Conservation (phyloP, 2,888 invertebrate genomes). For the Cheilosia vernalis region DNA sequence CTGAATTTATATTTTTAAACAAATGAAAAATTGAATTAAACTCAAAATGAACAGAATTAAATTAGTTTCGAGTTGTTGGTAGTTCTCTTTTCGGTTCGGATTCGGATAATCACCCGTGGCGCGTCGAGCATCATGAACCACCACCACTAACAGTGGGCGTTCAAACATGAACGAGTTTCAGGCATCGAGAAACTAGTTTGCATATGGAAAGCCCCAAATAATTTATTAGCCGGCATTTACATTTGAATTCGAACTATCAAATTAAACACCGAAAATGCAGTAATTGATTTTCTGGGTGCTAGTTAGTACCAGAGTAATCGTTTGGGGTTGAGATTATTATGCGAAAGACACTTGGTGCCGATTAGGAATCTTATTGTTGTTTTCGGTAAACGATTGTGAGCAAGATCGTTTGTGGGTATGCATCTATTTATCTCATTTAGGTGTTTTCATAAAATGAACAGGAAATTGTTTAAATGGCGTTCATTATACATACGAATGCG, state of each 20-base stretch:
- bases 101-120: slow-evolving; percentile 42
- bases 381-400: too few species aligned
- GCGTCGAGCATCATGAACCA: slow-evolving; percentile 3
- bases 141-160: slow-evolving; percentile 47
- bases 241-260: slow-evolving; percentile 34
- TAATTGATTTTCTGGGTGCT: slow-evolving; percentile 19
- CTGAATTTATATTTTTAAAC: slow-evolving; percentile 43
- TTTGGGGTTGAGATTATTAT: not conserved
- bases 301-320: not conserved
- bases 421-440: too few species aligned
- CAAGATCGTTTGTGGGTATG: too few species aligned
- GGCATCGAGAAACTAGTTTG: slow-evolving; percentile 45
- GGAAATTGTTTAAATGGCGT: too few species aligned
- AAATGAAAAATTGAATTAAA: slow-evolving; percentile 38
- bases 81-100: slow-evolving; percentile 7
- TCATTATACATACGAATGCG: too few species aligned
- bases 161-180: slow-evolving; percentile 33
- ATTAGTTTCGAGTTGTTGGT: not conserved
- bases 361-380: too few species aligned
- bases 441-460: too few species aligned
- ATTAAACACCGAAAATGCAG: slow-evolving; percentile 9
- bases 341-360: too few species aligned
- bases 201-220: slow-evolving; percentile 40
- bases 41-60: slow-evolving; percentile 13
- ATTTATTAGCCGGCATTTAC: slow-evolving; percentile 48